These are phyloP conservation scores for Campoletis sonorensis DNA, from an alignment of 1,140 invertebrate genomes.

Conservation along the genomic window DNA sequence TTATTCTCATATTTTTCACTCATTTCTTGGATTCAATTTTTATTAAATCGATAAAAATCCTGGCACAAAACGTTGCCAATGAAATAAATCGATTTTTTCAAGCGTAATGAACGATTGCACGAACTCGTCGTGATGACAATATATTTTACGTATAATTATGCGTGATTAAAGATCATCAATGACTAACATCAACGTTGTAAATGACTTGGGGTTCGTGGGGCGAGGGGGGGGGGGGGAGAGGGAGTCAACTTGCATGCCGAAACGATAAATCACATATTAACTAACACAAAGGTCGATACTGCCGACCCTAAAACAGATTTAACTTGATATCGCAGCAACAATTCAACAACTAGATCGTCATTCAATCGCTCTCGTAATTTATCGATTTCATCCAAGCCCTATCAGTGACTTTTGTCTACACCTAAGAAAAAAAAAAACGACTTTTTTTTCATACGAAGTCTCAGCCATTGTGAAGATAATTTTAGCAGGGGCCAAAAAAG, in stretches of 20 bases:
- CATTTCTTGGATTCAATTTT: neutral
- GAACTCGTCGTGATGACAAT: neutral
- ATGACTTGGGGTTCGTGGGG: neutral
- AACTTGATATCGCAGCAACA: conserved; percentile 56
- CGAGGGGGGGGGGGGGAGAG: neutral
- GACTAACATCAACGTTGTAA: conserved; percentile 20
- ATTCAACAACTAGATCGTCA: conserved; percentile 52
- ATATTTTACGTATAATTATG: neutral
- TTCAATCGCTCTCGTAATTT: conserved; percentile 34
- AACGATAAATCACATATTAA: conserved; percentile 55
- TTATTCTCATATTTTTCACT: neutral
- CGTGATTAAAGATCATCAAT: conserved; percentile 15
- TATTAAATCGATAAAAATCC: neutral
- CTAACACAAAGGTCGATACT: conserved; percentile 48
- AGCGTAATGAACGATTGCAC: neutral
- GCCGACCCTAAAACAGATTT: conserved; percentile 55
- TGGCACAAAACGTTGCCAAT: neutral
- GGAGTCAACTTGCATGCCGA: conserved; percentile 46
- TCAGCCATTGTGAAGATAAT: neutral
- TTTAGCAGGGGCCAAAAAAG: neutral
- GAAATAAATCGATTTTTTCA: conserved; percentile 12
- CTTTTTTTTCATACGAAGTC: neutral
- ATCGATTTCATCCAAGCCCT: conserved; percentile 23
- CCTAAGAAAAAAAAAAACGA: neutral
- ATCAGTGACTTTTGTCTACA: neutral